Evolutionary conservation across 2,113 vertebrate species (phyloP).

Genomic region (Rhinoptilus africanus): DNA sequence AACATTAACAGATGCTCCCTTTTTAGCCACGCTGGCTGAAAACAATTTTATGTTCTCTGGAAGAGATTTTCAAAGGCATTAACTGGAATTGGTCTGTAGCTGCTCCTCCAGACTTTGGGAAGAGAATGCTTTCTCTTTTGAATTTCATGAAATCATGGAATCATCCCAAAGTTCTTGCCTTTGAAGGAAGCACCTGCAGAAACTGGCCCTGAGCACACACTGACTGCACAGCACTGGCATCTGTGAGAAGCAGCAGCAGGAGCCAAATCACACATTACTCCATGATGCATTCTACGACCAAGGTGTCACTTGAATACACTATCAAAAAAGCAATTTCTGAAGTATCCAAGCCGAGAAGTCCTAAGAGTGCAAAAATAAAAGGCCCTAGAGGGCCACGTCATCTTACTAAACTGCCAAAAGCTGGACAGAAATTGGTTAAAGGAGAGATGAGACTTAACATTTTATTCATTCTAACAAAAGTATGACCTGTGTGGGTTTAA

Average conservation of each 20-base stretch:
- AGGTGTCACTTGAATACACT: background rate
- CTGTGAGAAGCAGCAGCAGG: background rate
- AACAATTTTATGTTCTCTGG: background rate
- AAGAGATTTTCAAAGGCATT: background rate
- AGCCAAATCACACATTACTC: background rate
- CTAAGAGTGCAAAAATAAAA: background rate
- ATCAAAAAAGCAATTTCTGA: background rate
- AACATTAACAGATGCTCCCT: background rate
- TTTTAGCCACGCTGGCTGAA: background rate
- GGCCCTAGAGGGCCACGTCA: background rate
- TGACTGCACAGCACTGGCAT: background rate
- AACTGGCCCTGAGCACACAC: background rate
- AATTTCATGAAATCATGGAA: background rate
- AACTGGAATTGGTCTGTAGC: background rate
- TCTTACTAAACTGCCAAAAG: background rate
- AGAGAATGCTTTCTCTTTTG: background rate
- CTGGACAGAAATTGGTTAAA: background rate
- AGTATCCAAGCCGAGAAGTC: background rate
- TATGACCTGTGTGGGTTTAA: background rate
- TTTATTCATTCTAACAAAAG: background rate
- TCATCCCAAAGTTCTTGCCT: background rate
- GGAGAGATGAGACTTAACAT: background rate
- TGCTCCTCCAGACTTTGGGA: background rate
- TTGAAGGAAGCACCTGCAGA: background rate
- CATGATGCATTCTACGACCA: background rate